Evolutionary conservation across 2,797 vertebrate species (phyloP), one percentile per base, ranked within the genome.

Genomic region (Spinus olivaceus): DNA sequence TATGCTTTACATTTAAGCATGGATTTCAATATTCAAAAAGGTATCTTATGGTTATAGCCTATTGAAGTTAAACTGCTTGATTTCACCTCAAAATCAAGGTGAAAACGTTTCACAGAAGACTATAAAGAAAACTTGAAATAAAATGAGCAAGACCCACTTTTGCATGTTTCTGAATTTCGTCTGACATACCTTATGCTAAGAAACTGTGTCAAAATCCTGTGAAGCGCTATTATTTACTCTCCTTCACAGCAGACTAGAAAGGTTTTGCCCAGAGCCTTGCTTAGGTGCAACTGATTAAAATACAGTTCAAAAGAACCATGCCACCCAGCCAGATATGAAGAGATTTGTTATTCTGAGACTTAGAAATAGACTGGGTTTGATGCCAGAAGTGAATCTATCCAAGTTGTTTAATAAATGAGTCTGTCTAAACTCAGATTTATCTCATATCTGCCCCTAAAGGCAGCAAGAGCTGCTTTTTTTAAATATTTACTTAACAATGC

Each of bases 301-400:
- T 54, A 66, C 56, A 72, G 27, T 72, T 94, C 89, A 91, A 91
- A 89, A 93, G 85, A 96, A 81, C 77, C 77, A 83, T 63, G 49
- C 94, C 95, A 96, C 92, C 91, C 95, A 94, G 85, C 24, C 92
- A 94, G 84, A 94, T 90, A 93, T 66, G 42, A 96, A 94, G 80
- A 81, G 49, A 76, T 90, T 84, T 95, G 73, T 83, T 93, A 74
- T 84, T 94, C 63, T 63, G 70, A 95, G 63, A 49, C 51, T 90
- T 27, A 73, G 79, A 91, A 96, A 93, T 32, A 84, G 64, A 81
- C 72, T 25, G 17, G 49, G 35, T 81, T 86, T 79, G 49, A 81
- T 92, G 89, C 72, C 92, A 94, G 85, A 90, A 91, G n/a, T 44
- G n/a, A 92, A 47, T 72, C 42, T 88, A 51, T 57, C 54, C 86